Conservation (phyloP, 2,888 invertebrate genomes). For the Dasypogon diadema region DNA sequence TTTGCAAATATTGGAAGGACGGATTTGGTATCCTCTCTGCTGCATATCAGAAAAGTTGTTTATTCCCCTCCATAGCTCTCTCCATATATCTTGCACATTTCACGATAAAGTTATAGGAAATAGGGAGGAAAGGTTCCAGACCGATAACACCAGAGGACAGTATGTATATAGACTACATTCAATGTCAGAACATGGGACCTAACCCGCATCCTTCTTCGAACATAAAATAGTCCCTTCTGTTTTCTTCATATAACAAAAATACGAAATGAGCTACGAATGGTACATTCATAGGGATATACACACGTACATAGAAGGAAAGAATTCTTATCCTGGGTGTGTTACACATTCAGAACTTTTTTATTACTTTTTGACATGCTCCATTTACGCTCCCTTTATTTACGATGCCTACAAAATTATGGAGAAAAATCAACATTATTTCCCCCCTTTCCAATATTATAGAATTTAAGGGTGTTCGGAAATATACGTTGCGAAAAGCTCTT, state of each 20-base stretch:
- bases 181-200: background rate
- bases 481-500: too few relatives aligned
- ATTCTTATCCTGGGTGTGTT: background rate
- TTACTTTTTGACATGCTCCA: constrained; percentile 19
- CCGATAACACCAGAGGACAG: background rate
- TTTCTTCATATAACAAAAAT: background rate
- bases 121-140: background rate
- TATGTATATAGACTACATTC: background rate
- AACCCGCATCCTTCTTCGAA: background rate
- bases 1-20: background rate
- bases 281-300: background rate
- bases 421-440: background rate
- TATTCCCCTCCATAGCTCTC: background rate
- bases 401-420: background rate
- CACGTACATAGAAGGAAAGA: background rate
- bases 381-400: constrained; percentile 4
- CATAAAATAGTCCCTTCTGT: constrained; percentile 2
- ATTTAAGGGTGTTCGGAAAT: background rate
- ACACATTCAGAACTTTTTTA: constrained; percentile 10
- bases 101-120: background rate
- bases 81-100: background rate
- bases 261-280: background rate
- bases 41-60: too few relatives aligned
- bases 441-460: background rate
- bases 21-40: too few relatives aligned